Conservation (phyloP, 2,113 vertebrate genomes). For the Agelaius tricolor region DNA sequence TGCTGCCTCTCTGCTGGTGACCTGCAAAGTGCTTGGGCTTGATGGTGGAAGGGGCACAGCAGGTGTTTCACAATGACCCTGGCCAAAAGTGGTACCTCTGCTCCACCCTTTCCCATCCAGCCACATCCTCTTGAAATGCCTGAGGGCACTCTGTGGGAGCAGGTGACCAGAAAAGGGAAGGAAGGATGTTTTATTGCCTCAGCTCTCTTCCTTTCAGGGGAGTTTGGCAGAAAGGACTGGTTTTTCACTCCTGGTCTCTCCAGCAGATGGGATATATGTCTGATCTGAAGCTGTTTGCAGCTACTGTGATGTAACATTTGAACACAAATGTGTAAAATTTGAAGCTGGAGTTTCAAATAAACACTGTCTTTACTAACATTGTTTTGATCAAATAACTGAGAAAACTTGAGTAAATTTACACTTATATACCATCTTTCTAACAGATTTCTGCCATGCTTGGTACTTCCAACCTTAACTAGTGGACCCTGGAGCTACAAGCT, state of each 20-base stretch:
- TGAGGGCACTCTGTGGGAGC: neutral
- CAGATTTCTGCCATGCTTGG: neutral
- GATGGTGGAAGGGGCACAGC: neutral
- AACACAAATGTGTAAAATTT: neutral
- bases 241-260: neutral
- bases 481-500: neutral
- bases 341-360: neutral
- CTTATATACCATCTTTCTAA: neutral
- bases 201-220: conserved; percentile 2
- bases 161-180: conserved; percentile 29
- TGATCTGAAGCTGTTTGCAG: neutral
- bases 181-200: conserved; percentile 48
- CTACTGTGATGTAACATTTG: neutral
- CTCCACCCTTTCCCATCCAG: conserved; percentile 17
- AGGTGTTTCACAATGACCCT: neutral
- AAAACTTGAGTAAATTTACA: neutral
- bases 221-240: conserved; percentile 15
- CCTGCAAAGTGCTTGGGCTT: neutral
- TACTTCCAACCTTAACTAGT: neutral
- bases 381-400: neutral
- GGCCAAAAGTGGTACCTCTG: neutral
- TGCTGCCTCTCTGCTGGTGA: neutral
- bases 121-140: neutral
- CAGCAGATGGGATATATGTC: neutral
- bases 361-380: neutral